Percentiles rank a stretch among this genome's conserved stretches.
These are phyloP conservation scores for Malurus splendens DNA, from an alignment of 2,797 vertebrate genomes.

Conservation along the genomic window DNA sequence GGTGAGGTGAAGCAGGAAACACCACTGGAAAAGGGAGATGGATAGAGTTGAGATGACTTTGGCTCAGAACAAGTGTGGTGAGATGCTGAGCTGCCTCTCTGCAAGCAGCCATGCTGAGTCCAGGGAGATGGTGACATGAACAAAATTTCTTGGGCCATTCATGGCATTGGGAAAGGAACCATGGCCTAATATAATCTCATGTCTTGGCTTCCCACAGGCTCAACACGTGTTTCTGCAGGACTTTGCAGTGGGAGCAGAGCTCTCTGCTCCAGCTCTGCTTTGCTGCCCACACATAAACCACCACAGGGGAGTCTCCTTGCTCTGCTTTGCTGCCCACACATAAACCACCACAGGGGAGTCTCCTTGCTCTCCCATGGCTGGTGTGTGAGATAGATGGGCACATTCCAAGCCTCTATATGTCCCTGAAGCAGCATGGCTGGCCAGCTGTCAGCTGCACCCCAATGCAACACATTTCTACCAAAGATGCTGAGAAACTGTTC, in stretches of 20 bases:
- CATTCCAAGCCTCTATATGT: background rate
- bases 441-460: background rate
- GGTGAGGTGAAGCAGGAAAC: background rate
- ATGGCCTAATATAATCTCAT: background rate
- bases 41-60: background rate
- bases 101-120: background rate
- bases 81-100: background rate
- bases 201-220: background rate
- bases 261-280: background rate
- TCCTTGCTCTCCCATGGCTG: accelerated
- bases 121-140: background rate
- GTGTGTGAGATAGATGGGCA: background rate
- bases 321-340: background rate
- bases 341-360: background rate
- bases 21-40: background rate
- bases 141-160: background rate
- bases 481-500: background rate
- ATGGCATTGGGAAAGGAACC: background rate
- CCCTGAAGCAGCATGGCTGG: background rate
- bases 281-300: background rate
- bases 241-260: background rate
- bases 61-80: background rate
- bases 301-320: background rate
- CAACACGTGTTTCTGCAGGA: background rate
- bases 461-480: background rate